Percentiles rank a stretch among this genome's conserved stretches.
Evolutionary conservation across 2,113 vertebrate genomes (phyloP).

Genomic region (Illadopsis cleaveri): DNA sequence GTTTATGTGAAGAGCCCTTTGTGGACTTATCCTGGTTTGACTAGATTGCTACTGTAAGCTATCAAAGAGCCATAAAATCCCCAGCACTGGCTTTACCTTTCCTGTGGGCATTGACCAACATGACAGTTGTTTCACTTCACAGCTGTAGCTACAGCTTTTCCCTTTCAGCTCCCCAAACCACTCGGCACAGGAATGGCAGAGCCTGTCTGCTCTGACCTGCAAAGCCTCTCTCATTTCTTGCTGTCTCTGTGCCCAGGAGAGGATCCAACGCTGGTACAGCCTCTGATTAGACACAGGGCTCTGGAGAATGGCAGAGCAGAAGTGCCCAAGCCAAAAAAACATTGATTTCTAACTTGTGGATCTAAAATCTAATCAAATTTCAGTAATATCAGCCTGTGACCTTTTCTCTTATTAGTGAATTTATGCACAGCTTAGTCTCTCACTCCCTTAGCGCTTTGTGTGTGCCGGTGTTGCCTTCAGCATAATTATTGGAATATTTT

Average conservation of each 20-base stretch:
- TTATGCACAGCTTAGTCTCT: slow-evolving; percentile 69
- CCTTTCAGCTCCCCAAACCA: slow-evolving; percentile 23
- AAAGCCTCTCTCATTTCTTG: slow-evolving; percentile 65
- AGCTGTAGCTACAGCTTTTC: slow-evolving; percentile 35
- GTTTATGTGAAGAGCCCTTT: slow-evolving; percentile 11
- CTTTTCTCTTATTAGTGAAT: slow-evolving; percentile 77
- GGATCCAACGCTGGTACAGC: background rate
- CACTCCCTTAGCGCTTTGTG: slow-evolving; percentile 40
- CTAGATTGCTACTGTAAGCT: slow-evolving; percentile 40
- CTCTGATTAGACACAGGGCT: slow-evolving; percentile 3
- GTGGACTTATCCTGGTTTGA: slow-evolving; percentile 36
- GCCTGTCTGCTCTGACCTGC: slow-evolving; percentile 41
- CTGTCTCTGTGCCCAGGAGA: slow-evolving; percentile 44
- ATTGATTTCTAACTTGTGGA: slow-evolving; percentile 70
- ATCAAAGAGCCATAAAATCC: slow-evolving; percentile 35
- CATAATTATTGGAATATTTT: slow-evolving; percentile 68
- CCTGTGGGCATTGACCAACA: slow-evolving; percentile 47
- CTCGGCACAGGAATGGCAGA: slow-evolving; percentile 25
- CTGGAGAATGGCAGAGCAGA: slow-evolving; percentile 45
- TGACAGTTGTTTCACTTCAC: slow-evolving; percentile 33
- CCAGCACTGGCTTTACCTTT: slow-evolving; percentile 24
- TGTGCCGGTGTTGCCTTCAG: slow-evolving; percentile 46
- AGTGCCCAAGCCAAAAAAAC: slow-evolving; percentile 55
- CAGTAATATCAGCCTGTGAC: slow-evolving; percentile 71
- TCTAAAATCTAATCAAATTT: slow-evolving; percentile 78